Evolutionary conservation across 92 coral and sea anemone species (phyloP), one percentile per base, ranked within the genome.

Genomic region (Zoanthus sociatus): DNA sequence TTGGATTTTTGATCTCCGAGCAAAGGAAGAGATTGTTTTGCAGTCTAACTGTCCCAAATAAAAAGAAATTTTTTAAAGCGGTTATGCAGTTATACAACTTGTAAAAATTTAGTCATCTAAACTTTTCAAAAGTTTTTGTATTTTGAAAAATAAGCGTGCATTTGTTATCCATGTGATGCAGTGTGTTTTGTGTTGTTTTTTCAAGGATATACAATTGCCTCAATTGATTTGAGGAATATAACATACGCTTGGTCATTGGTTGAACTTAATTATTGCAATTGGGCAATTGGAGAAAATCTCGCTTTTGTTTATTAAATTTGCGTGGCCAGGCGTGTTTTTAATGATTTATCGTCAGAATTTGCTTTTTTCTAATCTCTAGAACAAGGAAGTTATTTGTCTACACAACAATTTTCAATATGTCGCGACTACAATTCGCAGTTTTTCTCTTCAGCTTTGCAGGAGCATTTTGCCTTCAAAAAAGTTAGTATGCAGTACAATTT

Each of bases 381-480:
- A 30, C 71, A 37, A 13, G 30, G 48, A 56, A 58, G 14, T 78
- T 78, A 10, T 17, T 45, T 47, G 3, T 12, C 55, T 21, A 17
- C 72, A 55, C 71, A 78, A 51, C n/a, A 47, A 9, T 26, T 51
- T 74, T 47, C 60, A 74, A 50, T 30, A 78, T 78, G 83, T 48
- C 13, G 15, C 70, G 83, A 42, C n/a, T 56, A 1, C 51, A 17
- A 20, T 31, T 78, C 5, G 71, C 71, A 63, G 33, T 78, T 56
- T 56, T 78, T 16, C 30, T 78, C 21, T 21, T 60, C 31, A 60
- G 16, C 31, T 18, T 78, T n/a, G 71, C 50, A 37, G 72, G 33
- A n/a, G 71, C 32, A 60, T 37, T 78, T 78, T 78, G 83, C 50
- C 33, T 58, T 30, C 83, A 37, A 56, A n/a, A 46, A 60, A 55